Evolutionary conservation across 2,113 vertebrate species (phyloP).

Genomic region (Phasianus colchicus): DNA sequence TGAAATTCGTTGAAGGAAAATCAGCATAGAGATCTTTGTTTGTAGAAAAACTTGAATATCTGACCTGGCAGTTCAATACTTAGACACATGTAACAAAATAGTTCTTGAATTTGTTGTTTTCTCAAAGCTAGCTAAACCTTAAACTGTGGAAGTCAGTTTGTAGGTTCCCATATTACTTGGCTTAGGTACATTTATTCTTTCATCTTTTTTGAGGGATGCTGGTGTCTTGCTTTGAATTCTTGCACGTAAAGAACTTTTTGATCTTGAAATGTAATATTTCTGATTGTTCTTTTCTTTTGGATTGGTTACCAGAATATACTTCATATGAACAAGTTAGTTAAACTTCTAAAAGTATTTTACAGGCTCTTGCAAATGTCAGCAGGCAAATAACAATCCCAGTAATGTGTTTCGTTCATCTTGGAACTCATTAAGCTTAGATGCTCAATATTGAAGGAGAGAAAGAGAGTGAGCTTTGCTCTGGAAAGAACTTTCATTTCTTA

Average conservation of each 20-base stretch:
- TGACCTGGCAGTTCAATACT: background rate
- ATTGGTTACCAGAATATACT: background rate
- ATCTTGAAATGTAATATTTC: constrained; percentile 4
- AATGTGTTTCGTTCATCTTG: background rate
- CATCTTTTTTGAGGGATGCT: background rate
- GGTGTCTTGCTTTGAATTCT: background rate
- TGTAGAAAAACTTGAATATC: background rate
- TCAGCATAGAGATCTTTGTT: background rate
- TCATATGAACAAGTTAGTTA: constrained; percentile 1
- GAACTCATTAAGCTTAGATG: background rate
- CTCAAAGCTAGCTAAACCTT: background rate
- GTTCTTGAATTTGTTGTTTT: background rate
- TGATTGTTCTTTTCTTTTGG: background rate
- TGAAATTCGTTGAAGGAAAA: background rate
- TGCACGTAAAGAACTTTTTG: background rate
- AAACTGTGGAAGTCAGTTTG: background rate
- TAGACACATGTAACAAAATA: background rate
- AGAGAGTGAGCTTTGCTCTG: background rate
- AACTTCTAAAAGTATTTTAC: constrained; percentile 37
- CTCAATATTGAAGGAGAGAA: background rate
- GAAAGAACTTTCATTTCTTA: background rate
- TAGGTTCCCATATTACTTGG: background rate
- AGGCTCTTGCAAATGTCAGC: background rate
- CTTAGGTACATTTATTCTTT: background rate
- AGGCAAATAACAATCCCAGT: background rate